Evolutionary conservation across 1,140 invertebrate genomes (phyloP).

Genomic region (Drosophila bifasciata): DNA sequence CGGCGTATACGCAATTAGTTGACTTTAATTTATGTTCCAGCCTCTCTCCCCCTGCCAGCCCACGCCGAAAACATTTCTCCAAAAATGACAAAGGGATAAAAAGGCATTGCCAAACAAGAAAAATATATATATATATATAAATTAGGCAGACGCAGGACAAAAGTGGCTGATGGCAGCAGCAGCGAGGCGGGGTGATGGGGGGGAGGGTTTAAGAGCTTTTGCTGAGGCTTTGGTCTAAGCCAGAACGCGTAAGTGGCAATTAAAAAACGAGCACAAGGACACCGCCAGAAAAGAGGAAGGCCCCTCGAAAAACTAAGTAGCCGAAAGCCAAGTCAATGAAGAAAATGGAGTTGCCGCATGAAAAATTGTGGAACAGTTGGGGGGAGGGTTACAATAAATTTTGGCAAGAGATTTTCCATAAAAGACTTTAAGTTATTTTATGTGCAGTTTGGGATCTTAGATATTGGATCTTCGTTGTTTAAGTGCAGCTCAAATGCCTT

Average conservation of each 20-base stretch:
- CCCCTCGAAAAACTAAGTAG: neutral
- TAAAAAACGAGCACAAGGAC: constrained; percentile 64
- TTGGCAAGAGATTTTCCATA: no score
- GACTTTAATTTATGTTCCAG: constrained; percentile 55
- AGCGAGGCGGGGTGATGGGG: no score
- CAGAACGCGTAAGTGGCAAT: constrained; percentile 69
- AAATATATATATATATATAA: constrained; percentile 39
- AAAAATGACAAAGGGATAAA: constrained; percentile 77
- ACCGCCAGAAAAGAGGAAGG: constrained; percentile 4
- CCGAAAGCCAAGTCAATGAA: constrained; percentile 50
- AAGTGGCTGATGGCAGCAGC: no score
- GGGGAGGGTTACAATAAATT: no score
- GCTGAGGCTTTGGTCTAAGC: constrained; percentile 55
- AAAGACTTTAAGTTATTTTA: no score
- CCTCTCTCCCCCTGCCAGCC: neutral
- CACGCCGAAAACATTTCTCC: neutral
- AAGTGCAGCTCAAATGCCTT: no score
- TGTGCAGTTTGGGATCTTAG: no score
- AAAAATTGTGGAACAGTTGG: no score
- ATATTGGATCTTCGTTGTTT: no score
- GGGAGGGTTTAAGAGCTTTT: constrained; percentile 21
- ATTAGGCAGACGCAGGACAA: constrained; percentile 38
- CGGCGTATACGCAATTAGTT: constrained; percentile 79
- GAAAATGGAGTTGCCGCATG: no score
- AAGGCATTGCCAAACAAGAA: constrained; percentile 50